Evolutionary conservation across 2,888 invertebrate genomes (phyloP).

Genomic region (Diplolepis rosae): DNA sequence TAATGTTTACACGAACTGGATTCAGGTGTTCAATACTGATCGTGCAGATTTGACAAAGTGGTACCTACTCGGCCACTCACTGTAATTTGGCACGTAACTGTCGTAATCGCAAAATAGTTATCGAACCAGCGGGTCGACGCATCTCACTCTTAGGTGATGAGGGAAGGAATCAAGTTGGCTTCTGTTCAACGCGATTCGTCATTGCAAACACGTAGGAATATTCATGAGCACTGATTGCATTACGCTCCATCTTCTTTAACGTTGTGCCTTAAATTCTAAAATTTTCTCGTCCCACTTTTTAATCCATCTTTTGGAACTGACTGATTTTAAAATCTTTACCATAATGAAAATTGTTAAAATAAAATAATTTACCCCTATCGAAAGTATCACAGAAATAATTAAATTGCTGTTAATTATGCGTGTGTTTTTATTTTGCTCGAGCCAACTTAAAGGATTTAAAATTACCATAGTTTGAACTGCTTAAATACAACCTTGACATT

Average conservation of each 20-base stretch:
- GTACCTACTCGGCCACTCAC: slow-evolving; percentile 13
- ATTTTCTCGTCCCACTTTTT: not conserved
- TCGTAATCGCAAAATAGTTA: slow-evolving; percentile 27
- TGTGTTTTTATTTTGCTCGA: not conserved
- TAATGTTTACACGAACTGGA: slow-evolving; percentile 27
- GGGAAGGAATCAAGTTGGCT: slow-evolving; percentile 18
- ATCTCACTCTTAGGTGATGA: slow-evolving; percentile 19
- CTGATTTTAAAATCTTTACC: no score
- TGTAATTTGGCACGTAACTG: slow-evolving; percentile 29
- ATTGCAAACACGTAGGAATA: slow-evolving; percentile 13
- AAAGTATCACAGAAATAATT: no score
- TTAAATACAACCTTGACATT: not conserved
- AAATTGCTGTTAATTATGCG: no score
- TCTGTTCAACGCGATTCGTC: slow-evolving; percentile 26
- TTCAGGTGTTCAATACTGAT: slow-evolving; percentile 21
- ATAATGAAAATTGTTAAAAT: no score
- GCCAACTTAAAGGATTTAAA: not conserved
- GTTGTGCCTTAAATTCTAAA: not conserved
- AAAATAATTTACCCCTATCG: no score
- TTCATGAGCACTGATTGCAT: not conserved
- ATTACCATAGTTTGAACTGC: not conserved
- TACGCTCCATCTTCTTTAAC: not conserved
- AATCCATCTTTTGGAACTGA: not conserved
- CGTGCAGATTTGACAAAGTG: slow-evolving; percentile 29
- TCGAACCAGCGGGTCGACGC: slow-evolving; percentile 16